Evolutionary conservation across 2,113 vertebrate species (phyloP), one percentile per base, ranked within the genome.

Genomic region (Felis catus): DNA sequence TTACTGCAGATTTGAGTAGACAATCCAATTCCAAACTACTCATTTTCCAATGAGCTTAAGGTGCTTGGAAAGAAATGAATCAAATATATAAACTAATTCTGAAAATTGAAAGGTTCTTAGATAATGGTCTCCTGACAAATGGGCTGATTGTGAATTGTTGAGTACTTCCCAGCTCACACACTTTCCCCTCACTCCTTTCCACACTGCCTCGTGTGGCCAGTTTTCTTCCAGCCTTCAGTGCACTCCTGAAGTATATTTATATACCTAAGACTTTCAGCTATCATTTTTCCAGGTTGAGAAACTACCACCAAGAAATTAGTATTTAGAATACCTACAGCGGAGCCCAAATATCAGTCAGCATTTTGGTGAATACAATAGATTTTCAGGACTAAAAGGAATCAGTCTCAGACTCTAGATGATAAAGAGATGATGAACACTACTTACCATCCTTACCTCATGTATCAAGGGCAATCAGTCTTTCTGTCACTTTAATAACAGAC

Each of bases 211-310:
- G 71, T 48, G 48, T 63, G 58, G 25, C 23, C 48, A 36, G 39
- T 81, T 55, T 92, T 53, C 27, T 31, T 13, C 11, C 80, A 41
- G 23, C n/a, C 29, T 94, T 88, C 68, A 70, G 15, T 73, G 55
- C 51, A 66, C 66, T 89, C 27, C 51, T 31, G 45, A 74, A 83
- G 23, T 19, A 14, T 58, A 76, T 84, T 45, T 79, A 88, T n/a
- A 45, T 12, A 48, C 15, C 19, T 41, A 88, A 82, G 31, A 53
- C 16, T 84, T 70, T n/a, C 21, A 87, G 36, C 3, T 83, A 87
- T 93, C 48, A 15, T 65, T 70, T 96, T 94, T 70, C 45, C 25
- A 82, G 15, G 36, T 31, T 95, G n/a, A 83, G 41, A 97, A 94
- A 71, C 36, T 93, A 79, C 4, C 33, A 88, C 14, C 6, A 70